A percentile compares a stretch with the other conserved stretches of the same genome.
Conservation (phyloP, 1,140 invertebrate species). For the Drosophila grimshawi region DNA sequence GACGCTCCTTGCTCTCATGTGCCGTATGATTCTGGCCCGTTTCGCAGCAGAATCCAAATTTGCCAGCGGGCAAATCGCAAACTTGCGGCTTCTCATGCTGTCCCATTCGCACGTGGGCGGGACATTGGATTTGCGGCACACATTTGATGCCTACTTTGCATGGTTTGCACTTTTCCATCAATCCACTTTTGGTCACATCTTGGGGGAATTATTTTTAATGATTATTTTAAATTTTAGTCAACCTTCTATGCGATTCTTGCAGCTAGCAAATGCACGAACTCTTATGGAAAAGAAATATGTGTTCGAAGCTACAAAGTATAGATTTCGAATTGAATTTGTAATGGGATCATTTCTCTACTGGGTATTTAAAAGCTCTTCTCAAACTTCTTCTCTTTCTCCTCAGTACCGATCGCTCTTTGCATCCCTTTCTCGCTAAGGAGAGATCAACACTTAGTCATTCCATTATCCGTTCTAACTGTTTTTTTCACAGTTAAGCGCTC, state of each 20-base stretch:
- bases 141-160: slow-evolving; percentile 85
- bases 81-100: slow-evolving; percentile 81
- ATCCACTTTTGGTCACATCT: slow-evolving; percentile 36
- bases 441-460: not conserved
- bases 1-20: slow-evolving; percentile 11
- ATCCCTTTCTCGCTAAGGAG: too few relatives aligned
- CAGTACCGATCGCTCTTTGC: too few relatives aligned
- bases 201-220: too few relatives aligned
- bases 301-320: too few relatives aligned
- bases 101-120: slow-evolving; percentile 85
- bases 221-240: too few relatives aligned
- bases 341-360: too few relatives aligned
- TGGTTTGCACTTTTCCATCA: slow-evolving; percentile 70
- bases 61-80: slow-evolving; percentile 85
- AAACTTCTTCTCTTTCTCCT: too few relatives aligned
- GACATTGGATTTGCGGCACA: slow-evolving; percentile 87
- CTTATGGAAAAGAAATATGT: too few relatives aligned
- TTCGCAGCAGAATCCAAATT: slow-evolving; percentile 86
- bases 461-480: not conserved
- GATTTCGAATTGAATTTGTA: too few relatives aligned
- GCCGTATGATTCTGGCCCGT: slow-evolving; percentile 87
- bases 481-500: not conserved
- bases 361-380: not conserved
- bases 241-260: too few relatives aligned
- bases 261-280: too few relatives aligned